These are phyloP conservation scores for Oscheius sp. DNA, from an alignment of 2,888 invertebrate genomes.

Conservation along the genomic window DNA sequence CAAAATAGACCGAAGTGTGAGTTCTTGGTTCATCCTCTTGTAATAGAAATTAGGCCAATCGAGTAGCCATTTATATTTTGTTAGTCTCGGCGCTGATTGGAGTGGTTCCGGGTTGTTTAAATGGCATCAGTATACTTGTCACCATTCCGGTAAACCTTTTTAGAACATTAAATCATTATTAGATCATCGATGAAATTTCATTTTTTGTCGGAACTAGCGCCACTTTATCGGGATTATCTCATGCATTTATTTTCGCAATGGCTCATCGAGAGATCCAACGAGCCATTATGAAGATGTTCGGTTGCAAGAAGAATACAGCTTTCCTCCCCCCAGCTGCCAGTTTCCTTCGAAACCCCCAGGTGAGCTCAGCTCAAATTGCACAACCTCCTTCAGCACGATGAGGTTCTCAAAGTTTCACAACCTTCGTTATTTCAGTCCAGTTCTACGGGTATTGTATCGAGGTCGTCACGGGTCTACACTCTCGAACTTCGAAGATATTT, in stretches of 20 bases:
- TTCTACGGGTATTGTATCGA: background rate
- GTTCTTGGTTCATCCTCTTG: constrained; percentile 6
- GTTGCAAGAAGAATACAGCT: background rate
- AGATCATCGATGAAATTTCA: constrained; percentile 38
- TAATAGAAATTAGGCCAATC: constrained; percentile 34
- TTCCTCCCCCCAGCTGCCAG: background rate
- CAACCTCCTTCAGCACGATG: background rate
- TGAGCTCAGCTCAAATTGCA: background rate
- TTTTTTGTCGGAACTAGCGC: constrained; percentile 45
- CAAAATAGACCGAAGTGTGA: constrained; percentile 42
- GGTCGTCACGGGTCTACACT: background rate
- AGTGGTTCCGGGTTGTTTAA: constrained; percentile 39
- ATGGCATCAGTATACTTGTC: constrained; percentile 35
- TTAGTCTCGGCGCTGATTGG: constrained; percentile 40
- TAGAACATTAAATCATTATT: too few species aligned
- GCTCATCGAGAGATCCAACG: constrained; percentile 38
- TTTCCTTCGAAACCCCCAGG: background rate
- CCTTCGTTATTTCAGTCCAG: background rate
- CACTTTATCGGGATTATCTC: constrained; percentile 40
- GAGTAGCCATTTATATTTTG: constrained; percentile 42
- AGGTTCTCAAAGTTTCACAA: background rate
- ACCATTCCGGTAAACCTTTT: constrained; percentile 28
- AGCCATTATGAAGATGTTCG: background rate
- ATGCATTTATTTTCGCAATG: constrained; percentile 46
- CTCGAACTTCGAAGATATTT: background rate